Conservation (phyloP, 2,888 invertebrate genomes). For the Perdita meconis region DNA sequence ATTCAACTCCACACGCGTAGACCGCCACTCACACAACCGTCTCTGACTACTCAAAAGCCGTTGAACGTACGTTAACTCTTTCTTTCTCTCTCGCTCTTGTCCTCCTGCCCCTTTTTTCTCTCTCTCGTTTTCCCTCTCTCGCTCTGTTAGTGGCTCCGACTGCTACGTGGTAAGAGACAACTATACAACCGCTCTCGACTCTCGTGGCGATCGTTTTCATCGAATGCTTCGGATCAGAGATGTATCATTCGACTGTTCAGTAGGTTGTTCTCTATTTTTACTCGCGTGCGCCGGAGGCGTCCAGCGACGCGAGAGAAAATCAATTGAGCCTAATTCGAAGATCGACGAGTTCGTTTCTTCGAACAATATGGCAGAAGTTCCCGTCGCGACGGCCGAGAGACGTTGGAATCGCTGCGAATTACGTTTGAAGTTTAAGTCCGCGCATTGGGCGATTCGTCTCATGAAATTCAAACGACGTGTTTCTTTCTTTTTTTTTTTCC, state of each 20-base stretch:
- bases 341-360: background rate
- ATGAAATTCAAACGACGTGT: conserved; percentile 28
- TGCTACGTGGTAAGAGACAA: background rate
- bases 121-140: background rate
- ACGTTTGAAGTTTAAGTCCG: background rate
- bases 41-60: conserved; percentile 37
- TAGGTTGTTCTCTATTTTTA: conserved; percentile 31
- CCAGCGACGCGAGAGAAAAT: background rate
- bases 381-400: too few relatives aligned
- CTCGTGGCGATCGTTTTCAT: conserved; percentile 41
- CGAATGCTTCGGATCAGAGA: conserved; percentile 15
- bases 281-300: background rate
- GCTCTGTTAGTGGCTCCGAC: background rate
- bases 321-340: conserved; percentile 23
- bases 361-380: background rate
- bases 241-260: conserved; percentile 30
- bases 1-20: conserved; percentile 19
- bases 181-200: conserved; percentile 12
- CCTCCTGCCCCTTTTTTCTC: background rate
- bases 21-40: conserved; percentile 15
- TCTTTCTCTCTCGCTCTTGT: background rate
- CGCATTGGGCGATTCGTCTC: background rate
- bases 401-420: background rate
- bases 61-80: conserved; percentile 49
- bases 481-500: conserved; percentile 26